A percentile compares a stretch with the other conserved stretches of the same genome.
Conservation (phyloP, 1,140 invertebrate genomes). For the Meloidogyne exigua region DNA sequence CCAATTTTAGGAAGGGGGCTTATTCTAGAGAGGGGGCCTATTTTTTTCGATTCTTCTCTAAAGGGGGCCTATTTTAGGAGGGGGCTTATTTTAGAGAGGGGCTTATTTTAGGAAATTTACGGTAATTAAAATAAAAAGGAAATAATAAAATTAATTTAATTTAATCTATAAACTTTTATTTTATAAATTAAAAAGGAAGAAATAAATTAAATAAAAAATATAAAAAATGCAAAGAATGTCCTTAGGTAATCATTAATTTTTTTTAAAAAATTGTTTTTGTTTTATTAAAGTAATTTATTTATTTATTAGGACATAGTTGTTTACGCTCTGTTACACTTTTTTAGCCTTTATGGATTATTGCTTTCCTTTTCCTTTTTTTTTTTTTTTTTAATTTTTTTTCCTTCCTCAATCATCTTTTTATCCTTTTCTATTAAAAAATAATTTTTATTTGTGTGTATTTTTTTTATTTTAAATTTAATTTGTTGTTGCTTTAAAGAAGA, state of each 20-base stretch:
- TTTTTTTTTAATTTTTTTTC: background rate
- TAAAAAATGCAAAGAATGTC: background rate
- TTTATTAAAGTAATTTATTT: background rate
- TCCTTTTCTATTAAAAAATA: background rate
- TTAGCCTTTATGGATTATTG: background rate
- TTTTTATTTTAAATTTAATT: background rate
- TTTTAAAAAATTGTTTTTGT: background rate
- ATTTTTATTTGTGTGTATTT: background rate
- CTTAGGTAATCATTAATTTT: background rate
- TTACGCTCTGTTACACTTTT: background rate
- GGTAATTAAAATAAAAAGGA: too few species aligned
- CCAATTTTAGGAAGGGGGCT: too few species aligned
- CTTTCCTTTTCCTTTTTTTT: background rate
- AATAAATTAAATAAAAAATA: background rate
- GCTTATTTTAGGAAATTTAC: too few species aligned
- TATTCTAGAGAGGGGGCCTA: too few species aligned
- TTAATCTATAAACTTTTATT: conserved; percentile 1
- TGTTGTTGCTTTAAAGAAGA: background rate
- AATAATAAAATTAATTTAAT: background rate
- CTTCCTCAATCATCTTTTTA: background rate
- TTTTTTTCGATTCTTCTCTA: too few species aligned
- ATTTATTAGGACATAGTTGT: background rate
- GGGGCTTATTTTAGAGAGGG: too few species aligned
- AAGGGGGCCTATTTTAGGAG: too few species aligned
- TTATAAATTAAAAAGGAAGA: background rate